Evolutionary conservation across 1,140 invertebrate genomes (phyloP).

Genomic region (Cyrtorhinus lividipennis): DNA sequence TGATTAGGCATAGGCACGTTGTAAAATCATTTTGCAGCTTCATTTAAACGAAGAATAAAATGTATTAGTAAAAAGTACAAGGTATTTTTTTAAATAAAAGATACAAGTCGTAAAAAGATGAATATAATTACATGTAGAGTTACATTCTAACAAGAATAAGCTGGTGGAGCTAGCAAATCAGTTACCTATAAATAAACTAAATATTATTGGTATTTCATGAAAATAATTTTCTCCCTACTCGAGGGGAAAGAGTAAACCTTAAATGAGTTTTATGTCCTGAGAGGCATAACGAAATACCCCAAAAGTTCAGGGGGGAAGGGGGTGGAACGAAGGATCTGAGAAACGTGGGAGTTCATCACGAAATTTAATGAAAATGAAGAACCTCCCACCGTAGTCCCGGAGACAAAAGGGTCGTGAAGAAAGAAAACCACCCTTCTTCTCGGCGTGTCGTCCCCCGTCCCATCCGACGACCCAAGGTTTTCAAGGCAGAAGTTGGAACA

Average conservation of each 20-base stretch:
- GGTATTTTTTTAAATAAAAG: no score
- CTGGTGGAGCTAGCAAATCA: no score
- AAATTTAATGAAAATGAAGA: constrained; percentile 8
- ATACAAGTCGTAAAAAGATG: no score
- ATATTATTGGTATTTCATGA: no score
- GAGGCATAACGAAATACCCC: background rate
- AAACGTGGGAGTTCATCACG: background rate
- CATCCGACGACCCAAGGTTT: background rate
- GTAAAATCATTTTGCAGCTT: no score
- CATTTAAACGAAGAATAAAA: no score
- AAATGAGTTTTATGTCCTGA: background rate
- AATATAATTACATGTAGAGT: no score
- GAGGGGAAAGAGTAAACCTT: background rate
- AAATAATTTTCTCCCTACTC: background rate
- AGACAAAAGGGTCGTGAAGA: constrained; percentile 3
- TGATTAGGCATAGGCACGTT: no score
- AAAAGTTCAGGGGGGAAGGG: background rate
- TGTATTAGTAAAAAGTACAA: no score
- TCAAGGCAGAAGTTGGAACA: background rate
- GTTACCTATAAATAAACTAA: no score
- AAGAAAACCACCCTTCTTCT: background rate
- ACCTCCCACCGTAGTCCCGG: background rate
- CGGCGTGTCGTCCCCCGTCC: background rate
- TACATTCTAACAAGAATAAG: no score
- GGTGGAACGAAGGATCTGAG: background rate